These are phyloP conservation scores for Tragelaphus eurycerus DNA, from an alignment of 2,797 vertebrate species.

Conservation along the genomic window DNA sequence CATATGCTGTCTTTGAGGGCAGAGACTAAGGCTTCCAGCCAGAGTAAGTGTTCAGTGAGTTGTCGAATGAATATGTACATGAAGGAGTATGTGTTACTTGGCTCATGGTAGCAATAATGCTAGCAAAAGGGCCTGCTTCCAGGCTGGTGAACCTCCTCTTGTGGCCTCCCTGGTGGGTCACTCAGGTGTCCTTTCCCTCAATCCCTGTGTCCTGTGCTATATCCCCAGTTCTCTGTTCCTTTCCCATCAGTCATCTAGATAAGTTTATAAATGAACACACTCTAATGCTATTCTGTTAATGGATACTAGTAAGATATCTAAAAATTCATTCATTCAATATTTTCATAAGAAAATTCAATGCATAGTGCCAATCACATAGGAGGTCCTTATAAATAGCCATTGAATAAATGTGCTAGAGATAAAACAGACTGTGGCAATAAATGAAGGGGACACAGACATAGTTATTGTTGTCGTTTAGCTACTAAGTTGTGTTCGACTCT, in stretches of 20 bases:
- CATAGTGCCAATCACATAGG: not conserved
- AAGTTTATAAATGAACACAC: not conserved
- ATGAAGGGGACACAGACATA: not conserved
- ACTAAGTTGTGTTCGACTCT: not conserved
- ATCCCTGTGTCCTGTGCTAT: not conserved
- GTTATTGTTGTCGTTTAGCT: not conserved
- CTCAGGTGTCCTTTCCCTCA: not conserved
- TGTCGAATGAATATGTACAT: not conserved
- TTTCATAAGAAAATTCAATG: conserved; percentile 3
- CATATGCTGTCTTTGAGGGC: not conserved
- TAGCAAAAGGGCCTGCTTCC: not conserved
- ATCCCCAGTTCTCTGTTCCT: not conserved
- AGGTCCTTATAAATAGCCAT: not conserved
- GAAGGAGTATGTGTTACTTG: not conserved
- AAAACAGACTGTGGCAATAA: not conserved
- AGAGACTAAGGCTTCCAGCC: not conserved
- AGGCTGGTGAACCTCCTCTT: not conserved
- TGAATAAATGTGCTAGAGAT: not conserved
- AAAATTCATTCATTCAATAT: not conserved
- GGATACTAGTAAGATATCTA: not conserved
- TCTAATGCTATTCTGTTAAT: not conserved
- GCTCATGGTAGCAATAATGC: not conserved
- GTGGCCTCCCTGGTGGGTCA: not conserved
- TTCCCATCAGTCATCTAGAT: not conserved
- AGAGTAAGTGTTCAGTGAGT: not conserved